Evolutionary conservation across 2,888 invertebrate genomes (phyloP), one percentile per base, ranked within the genome.

Genomic region (Morpho helenor): DNA sequence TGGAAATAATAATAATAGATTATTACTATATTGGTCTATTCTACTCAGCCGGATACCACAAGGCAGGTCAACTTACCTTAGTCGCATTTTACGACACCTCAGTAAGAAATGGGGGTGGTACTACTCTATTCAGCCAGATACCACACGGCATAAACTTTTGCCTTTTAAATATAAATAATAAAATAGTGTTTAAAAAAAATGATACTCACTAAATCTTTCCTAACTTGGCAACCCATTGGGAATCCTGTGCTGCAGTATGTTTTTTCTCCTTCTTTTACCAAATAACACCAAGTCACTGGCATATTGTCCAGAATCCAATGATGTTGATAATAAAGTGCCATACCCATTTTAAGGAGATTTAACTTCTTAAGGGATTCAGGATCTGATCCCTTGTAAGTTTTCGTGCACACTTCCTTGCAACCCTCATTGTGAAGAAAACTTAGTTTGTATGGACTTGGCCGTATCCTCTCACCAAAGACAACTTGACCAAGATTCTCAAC

Each of bases 301-400:
- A 99, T 99, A 80, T 99, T 99, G 86, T 99, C 99, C 64, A 97
- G 93, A 72, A 97, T 97, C 99, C 99, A 99, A 83, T 99, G 99
- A 85, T 99, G 99, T 74, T 99, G 97, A 83, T 99, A 99, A 82
- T 99, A 99, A 56, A 98, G 91, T 61, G 95, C 95, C 92, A 98
- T 97, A 61, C 98, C 99, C 87, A 96, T 96, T 80, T 96, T 96
- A 60, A 99, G 89, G 10, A 96, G 93, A 72, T 95, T 94, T 71
- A 99, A 84, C 70, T 94, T 95, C 63, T 94, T 93, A 49, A 92
- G 91, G 51, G 94, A 92, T 8, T 93, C 93, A 0, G 92, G 79
- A 66, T 94, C 92, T 0, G 93, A 93, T 0, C 92, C 93, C 45
- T 86, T 91, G 76, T 99, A 99, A 0, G 76, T 87, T 80, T 95